Percentiles rank a stretch among this genome's conserved stretches.
These are phyloP conservation scores for Drosophila pachea DNA, from an alignment of 1,140 invertebrate genomes.

Conservation along the genomic window DNA sequence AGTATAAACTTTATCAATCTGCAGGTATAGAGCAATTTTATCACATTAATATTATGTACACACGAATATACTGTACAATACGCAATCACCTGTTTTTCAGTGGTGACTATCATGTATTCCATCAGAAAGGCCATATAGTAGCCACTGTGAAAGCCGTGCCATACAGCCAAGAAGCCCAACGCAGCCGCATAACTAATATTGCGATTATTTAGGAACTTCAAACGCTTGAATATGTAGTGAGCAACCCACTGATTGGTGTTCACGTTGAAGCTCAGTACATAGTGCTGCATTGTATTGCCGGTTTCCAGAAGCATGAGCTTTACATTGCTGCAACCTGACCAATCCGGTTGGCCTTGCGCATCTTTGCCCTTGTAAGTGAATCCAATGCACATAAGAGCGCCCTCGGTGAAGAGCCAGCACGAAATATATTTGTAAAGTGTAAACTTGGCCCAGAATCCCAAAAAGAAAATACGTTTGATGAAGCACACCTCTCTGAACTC, in stretches of 20 bases:
- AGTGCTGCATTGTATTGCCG: conserved; percentile 88
- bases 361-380: conserved; percentile 87
- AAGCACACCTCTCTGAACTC: conserved; percentile 83
- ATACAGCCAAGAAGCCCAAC: conserved; percentile 91
- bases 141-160: conserved; percentile 95
- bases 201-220: conserved; percentile 93
- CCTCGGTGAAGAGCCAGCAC: conserved; percentile 94
- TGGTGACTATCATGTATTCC: conserved; percentile 92
- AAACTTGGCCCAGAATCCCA: conserved; percentile 91
- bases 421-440: conserved; percentile 94
- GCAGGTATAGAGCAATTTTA: background rate
- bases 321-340: conserved; percentile 94
- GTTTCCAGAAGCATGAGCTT: conserved; percentile 88
- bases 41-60: conserved; percentile 26
- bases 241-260: conserved; percentile 96
- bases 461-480: conserved; percentile 83
- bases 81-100: conserved; percentile 90
- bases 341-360: conserved; percentile 80
- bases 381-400: conserved; percentile 84
- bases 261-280: conserved; percentile 93
- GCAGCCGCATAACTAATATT: conserved; percentile 90
- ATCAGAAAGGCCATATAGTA: conserved; percentile 96
- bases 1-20: conserved; percentile 60
- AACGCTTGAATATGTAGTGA: conserved; percentile 94
- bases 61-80: background rate